Conservation (phyloP, 2,888 invertebrate species). For the Mythimna lalbum region DNA sequence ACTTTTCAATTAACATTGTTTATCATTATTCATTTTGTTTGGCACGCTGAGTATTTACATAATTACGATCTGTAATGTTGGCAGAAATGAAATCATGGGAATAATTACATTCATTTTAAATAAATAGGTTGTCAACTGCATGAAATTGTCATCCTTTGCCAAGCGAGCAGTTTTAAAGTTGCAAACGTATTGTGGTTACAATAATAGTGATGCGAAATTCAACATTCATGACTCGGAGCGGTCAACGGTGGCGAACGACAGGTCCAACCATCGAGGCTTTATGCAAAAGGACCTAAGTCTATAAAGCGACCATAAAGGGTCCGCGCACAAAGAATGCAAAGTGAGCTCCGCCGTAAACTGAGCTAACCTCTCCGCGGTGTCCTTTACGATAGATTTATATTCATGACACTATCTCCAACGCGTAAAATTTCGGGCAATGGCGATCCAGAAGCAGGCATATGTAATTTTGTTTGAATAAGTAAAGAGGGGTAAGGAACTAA, state of each 20-base stretch:
- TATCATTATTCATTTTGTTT: slow-evolving; percentile 20
- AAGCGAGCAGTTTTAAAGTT: slow-evolving; percentile 24
- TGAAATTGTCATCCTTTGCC: slow-evolving; percentile 21
- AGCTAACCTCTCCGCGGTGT: slow-evolving; percentile 85
- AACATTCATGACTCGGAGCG: slow-evolving; percentile 62
- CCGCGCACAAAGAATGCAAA: slow-evolving; percentile 89
- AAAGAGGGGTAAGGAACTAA: slow-evolving; percentile 82
- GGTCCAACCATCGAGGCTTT: slow-evolving; percentile 77
- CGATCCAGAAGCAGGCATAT: slow-evolving; percentile 90
- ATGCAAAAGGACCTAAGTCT: slow-evolving; percentile 88
- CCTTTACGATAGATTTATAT: slow-evolving; percentile 91
- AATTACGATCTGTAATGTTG: slow-evolving; percentile 28
- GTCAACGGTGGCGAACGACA: slow-evolving; percentile 65
- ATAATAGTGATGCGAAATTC: slow-evolving; percentile 61
- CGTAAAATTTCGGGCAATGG: slow-evolving; percentile 90
- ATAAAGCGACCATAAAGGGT: slow-evolving; percentile 89
- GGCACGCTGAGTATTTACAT: slow-evolving; percentile 27
- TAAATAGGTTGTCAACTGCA: slow-evolving; percentile 22
- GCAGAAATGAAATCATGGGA: slow-evolving; percentile 34
- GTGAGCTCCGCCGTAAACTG: slow-evolving; percentile 87
- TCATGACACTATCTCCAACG: slow-evolving; percentile 90
- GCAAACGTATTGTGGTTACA: slow-evolving; percentile 34
- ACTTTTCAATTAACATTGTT: slow-evolving; percentile 12
- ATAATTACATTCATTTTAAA: slow-evolving; percentile 25
- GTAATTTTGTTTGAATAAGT: slow-evolving; percentile 91